Evolutionary conservation across 2,113 vertebrate species (phyloP).

Genomic region (Eublepharis macularius): DNA sequence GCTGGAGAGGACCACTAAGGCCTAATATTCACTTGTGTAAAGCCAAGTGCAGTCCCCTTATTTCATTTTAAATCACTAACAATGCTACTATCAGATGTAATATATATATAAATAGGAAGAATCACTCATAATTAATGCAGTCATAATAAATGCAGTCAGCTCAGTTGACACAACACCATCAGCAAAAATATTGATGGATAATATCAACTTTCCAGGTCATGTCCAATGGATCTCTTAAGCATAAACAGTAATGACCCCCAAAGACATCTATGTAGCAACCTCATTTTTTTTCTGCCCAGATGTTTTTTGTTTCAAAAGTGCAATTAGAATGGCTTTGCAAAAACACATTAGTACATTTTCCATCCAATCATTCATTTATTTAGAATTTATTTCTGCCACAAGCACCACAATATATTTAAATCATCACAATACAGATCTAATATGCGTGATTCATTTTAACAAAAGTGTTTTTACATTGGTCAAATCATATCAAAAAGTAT

Average conservation of each 20-base stretch:
- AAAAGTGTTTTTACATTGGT: constrained; percentile 56
- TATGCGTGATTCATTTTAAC: constrained; percentile 15
- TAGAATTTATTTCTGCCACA: not conserved
- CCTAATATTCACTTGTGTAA: not conserved
- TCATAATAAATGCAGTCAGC: not conserved
- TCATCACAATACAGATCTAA: not conserved
- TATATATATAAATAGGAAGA: not conserved
- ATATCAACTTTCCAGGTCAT: not conserved
- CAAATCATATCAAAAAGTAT: constrained; percentile 64
- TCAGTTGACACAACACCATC: not conserved
- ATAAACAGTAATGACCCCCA: not conserved
- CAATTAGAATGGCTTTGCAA: not conserved
- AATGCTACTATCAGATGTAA: not conserved
- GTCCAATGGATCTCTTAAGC: not conserved
- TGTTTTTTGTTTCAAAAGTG: not conserved
- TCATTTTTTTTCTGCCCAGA: not conserved
- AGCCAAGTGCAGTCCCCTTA: not conserved
- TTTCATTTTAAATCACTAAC: not conserved
- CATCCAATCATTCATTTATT: not conserved
- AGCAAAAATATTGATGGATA: not conserved
- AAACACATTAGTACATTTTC: not conserved
- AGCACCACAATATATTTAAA: constrained; percentile 2
- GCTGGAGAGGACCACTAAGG: not conserved
- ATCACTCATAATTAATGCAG: not conserved
- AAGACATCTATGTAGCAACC: constrained; percentile 4